phyloP scores from a whole-genome alignment of 2,888 invertebrate genomes.

The Stenodema calcarata region DNA sequence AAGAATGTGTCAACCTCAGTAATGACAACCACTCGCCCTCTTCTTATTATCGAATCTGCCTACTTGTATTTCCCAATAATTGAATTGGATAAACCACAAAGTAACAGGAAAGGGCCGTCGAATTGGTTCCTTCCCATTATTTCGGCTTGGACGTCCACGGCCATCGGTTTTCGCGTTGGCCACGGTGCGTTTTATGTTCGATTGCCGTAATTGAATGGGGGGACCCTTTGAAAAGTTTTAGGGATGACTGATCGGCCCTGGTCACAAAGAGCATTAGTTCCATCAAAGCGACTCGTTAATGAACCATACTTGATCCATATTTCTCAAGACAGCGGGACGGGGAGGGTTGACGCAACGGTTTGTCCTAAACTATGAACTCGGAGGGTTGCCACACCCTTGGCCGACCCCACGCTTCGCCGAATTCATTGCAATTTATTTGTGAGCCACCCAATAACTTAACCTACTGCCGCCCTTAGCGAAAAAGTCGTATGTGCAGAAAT shows the following conservation, averaged over 20 bases:
- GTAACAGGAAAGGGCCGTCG: neutral
- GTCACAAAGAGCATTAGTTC: constrained; percentile 19
- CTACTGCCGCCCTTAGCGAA: too few species aligned
- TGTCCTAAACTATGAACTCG: constrained; percentile 24
- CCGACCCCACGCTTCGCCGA: neutral
- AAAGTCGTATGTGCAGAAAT: too few species aligned
- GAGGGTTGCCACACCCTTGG: neutral
- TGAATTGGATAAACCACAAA: neutral
- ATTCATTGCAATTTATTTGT: neutral
- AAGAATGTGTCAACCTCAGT: too few species aligned
- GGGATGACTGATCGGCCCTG: neutral
- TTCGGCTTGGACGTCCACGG: neutral
- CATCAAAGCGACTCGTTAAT: constrained; percentile 19
- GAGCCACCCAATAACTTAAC: too few species aligned
- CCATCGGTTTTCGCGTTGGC: neutral
- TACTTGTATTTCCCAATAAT: neutral
- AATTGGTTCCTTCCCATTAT: neutral
- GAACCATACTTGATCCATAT: constrained; percentile 39
- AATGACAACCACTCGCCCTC: too few species aligned
- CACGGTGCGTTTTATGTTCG: constrained; percentile 6
- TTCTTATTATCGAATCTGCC: too few species aligned
- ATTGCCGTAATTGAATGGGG: constrained; percentile 13
- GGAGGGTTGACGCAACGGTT: neutral
- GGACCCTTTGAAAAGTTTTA: neutral
- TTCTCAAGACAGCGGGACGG: constrained; percentile 4